A percentile compares a stretch with the other conserved stretches of the same genome.
Evolutionary conservation across 1,140 invertebrate species (phyloP).

Genomic region (Dreissena polymorpha): DNA sequence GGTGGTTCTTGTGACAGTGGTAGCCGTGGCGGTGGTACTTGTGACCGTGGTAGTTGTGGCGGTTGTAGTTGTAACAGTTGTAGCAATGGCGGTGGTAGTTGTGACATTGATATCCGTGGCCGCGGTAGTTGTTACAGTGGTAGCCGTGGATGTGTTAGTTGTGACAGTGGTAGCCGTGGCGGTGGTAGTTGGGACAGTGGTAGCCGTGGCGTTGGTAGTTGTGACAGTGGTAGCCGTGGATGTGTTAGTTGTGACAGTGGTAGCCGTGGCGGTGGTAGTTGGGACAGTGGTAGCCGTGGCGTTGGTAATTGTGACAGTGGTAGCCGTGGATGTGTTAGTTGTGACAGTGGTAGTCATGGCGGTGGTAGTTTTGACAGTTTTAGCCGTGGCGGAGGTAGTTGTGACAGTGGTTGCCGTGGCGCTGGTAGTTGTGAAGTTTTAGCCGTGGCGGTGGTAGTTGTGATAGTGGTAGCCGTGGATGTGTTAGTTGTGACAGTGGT

Average conservation of each 20-base stretch:
- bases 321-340: no score
- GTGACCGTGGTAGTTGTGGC: neutral
- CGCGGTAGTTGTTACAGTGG: neutral
- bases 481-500: neutral
- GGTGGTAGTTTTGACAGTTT: neutral
- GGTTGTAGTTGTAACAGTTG: neutral
- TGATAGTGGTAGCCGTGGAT: no score
- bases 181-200: neutral
- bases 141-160: neutral
- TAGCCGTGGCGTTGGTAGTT: neutral
- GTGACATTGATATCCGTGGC: neutral
- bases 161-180: neutral
- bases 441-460: neutral
- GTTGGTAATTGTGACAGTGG: no score
- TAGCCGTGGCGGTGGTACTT: neutral
- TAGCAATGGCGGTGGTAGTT: no score
- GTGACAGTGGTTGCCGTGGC: neutral
- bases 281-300: neutral
- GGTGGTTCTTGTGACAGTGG: neutral
- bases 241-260: neutral
- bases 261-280: neutral
- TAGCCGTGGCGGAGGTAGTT: neutral
- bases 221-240: no score
- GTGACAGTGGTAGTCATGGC: neutral
- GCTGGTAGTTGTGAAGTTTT: neutral